phyloP scores from a whole-genome alignment of 2,113 vertebrate genomes.

The Corythornis madagascariensis region DNA sequence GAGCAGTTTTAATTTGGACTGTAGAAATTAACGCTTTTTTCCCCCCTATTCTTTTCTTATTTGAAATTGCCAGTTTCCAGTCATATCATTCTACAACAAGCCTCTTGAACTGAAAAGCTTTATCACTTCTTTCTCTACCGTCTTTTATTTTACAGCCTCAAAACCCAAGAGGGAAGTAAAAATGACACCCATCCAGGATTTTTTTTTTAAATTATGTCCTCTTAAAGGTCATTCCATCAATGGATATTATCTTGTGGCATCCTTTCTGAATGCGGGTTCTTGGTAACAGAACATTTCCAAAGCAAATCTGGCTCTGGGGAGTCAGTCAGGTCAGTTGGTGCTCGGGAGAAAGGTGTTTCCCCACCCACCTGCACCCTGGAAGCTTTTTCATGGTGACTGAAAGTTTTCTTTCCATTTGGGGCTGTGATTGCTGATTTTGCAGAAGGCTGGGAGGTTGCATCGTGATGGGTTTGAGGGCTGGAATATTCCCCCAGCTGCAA shows the following conservation, averaged over 20 bases:
- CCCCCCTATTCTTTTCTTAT: not conserved
- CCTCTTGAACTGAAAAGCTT: not conserved
- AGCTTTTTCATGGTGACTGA: rapidly evolving
- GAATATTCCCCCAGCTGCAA: not conserved
- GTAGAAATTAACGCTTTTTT: not conserved
- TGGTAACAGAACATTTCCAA: not conserved
- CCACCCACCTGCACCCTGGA: not conserved
- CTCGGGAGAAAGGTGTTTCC: not conserved
- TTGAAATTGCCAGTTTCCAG: not conserved
- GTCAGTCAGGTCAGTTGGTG: rapidly evolving
- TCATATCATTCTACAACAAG: rapidly evolving
- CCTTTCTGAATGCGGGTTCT: not conserved
- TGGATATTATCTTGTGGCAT: not conserved
- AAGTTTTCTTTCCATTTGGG: rapidly evolving
- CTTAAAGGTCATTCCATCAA: not conserved
- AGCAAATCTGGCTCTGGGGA: not conserved
- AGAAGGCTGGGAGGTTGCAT: not conserved
- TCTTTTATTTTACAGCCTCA: not conserved
- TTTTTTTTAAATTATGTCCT: not conserved
- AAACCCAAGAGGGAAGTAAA: not conserved
- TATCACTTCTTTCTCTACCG: rapidly evolving
- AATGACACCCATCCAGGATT: not conserved
- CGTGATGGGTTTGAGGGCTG: rapidly evolving
- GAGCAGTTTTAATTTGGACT: not conserved
- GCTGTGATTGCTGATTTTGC: not conserved